These are phyloP conservation scores for Rhorus exstirpatorius DNA, from an alignment of 2,888 invertebrate genomes.

Conservation along the genomic window DNA sequence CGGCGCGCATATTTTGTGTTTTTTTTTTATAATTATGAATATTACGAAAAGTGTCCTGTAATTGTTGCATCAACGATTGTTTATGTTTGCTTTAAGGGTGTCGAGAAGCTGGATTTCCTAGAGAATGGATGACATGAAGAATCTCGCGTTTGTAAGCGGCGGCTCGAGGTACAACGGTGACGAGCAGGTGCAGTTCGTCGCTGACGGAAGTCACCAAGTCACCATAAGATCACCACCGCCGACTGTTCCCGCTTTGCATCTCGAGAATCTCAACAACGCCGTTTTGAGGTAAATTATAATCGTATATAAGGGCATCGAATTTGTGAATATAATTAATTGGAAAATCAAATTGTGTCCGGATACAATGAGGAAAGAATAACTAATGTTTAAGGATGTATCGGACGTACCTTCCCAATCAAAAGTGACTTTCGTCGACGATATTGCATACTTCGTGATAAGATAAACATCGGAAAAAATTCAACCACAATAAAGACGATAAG, in stretches of 20 bases:
- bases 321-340: too few relatives aligned
- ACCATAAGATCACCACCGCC: conserved; percentile 85
- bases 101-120: conserved; percentile 64
- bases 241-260: conserved; percentile 84
- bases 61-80: neutral
- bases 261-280: conserved; percentile 90
- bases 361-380: too few relatives aligned
- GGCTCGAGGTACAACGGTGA: conserved; percentile 83
- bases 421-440: too few relatives aligned
- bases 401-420: too few relatives aligned
- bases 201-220: conserved; percentile 83
- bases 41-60: neutral
- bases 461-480: too few relatives aligned
- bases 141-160: conserved; percentile 78
- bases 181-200: conserved; percentile 84
- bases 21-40: too few relatives aligned
- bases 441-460: too few relatives aligned
- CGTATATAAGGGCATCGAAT: too few relatives aligned
- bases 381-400: too few relatives aligned
- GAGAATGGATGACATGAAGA: conserved; percentile 83
- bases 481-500: too few relatives aligned
- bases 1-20: too few relatives aligned
- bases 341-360: too few relatives aligned
- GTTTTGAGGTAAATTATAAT: conserved; percentile 88
- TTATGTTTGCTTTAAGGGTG: conserved; percentile 62